Evolutionary conservation across 2,888 invertebrate species (phyloP).

Genomic region (Clistopyga incitator): DNA sequence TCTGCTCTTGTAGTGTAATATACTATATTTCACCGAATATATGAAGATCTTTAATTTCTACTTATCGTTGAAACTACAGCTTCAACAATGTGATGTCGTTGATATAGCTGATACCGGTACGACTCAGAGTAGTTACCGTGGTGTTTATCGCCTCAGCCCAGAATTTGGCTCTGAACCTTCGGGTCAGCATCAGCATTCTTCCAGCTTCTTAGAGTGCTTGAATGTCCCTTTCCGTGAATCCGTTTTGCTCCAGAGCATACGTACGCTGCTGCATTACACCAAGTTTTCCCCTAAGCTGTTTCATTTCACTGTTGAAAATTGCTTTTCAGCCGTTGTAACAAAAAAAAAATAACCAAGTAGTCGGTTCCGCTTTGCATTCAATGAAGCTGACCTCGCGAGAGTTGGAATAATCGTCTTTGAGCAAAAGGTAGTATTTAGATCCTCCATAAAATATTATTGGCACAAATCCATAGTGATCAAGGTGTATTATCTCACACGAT

Average conservation of each 20-base stretch:
- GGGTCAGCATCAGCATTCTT: conserved; percentile 46
- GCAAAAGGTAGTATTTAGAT: conserved; percentile 51
- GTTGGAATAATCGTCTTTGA: conserved; percentile 60
- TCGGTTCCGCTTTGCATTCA: conserved; percentile 55
- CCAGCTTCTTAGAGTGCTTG: conserved; percentile 57
- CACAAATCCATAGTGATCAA: conserved; percentile 65
- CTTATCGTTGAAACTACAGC: conserved; percentile 27
- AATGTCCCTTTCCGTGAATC: conserved; percentile 52
- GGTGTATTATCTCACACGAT: conserved; percentile 57
- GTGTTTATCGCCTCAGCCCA: conserved; percentile 62
- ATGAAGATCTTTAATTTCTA: conserved; percentile 20
- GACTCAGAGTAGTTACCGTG: conserved; percentile 44
- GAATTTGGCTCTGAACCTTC: conserved; percentile 23
- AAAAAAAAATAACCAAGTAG: conserved; percentile 33
- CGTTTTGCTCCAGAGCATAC: conserved; percentile 61
- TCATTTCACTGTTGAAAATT: conserved; percentile 21
- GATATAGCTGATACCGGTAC: conserved; percentile 30
- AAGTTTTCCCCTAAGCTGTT: conserved; percentile 1
- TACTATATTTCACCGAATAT: conserved; percentile 42
- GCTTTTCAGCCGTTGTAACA: conserved; percentile 52
- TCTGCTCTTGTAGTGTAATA: no score
- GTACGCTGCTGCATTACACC: conserved; percentile 46
- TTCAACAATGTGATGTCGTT: conserved; percentile 24
- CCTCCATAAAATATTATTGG: conserved; percentile 51
- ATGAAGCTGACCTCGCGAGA: conserved; percentile 55